Base-by-base conservation (phyloP, 2,888 invertebrate species). In the Oligia strigilis region DNA sequence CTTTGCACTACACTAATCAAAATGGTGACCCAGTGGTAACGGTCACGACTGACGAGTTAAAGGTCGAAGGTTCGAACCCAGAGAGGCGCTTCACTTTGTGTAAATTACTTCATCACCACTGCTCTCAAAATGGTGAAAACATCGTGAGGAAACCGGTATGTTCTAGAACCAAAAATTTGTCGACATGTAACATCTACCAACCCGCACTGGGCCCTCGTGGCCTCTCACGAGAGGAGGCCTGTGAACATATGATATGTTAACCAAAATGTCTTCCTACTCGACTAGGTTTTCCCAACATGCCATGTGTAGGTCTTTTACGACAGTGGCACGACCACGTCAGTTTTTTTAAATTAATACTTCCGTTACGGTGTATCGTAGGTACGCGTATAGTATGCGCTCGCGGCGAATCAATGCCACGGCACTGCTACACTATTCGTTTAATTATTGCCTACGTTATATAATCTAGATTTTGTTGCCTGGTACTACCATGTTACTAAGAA, bases 381-480 rank as follows among this genome's bases (percentile, higher is more conserved):
- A 75, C 69, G 72, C 82, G 80, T 84, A 36, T 72, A 75, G 69
- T 69, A 67, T 79, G 81, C 66, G 66, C 46, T 72, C 66, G 73
- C 70, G 69, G 23, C 80, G 62, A 85, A 88, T 84, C 75, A 66
- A 87, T 87, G n/a, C 49, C 67, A 79, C 69, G 72, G 62, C 36
- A 58, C 64, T 62, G 77, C 78, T 62, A 73, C 58, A 79, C 66
- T 36, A 80, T 67, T 72, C 58, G 52, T 81, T 83, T 85, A 80
- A 85, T 87, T 87, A 83, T 62, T 77, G 55, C 70, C 6, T 55
- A 65, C 71, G 77, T 80, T 80, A 70, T 69, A 75, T 74, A 80
- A 83, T 62, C 69, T 23, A 36, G 19, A 65, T 64, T 49, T 13
- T 17, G 64, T 65, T 55, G 29, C 49, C 9, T 62, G 14, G 62